Evolutionary conservation across 2,113 vertebrate genomes (phyloP), one percentile per base, ranked within the genome.

Genomic region (Guaruba guarouba): DNA sequence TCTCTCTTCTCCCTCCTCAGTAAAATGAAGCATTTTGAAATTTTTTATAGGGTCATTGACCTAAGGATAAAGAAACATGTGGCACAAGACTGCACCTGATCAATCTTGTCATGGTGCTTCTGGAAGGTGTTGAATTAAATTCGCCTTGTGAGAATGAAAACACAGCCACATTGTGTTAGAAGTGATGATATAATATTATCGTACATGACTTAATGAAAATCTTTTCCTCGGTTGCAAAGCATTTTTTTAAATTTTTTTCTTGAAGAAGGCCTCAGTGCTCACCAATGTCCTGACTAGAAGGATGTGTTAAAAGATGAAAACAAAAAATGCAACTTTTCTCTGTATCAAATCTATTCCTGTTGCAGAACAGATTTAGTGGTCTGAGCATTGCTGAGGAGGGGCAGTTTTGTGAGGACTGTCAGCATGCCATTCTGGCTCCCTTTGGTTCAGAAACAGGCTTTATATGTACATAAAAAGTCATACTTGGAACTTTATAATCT

Each of bases 401-500:
- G 7, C 33, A 41, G 24, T 19, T 44, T 67, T 55, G 33, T 35
- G 33, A 49, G 37, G 43, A 17, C 8, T 5, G 33, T 8, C 46
- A 44, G 17, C 1, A 1, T 35, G 13, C 4, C 0, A 0, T 71
- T 51, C 27, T 35, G 51, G 10, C 20, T 28, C 13, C 33, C 13
- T 66, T 62, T 37, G 8, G 22, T 35, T 79, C 51, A 80, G 59
- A 69, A 68, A 59, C 11, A 33, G 19, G 6, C 17, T 68, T 51
- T 37, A 54, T 13, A 43, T 4, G 10, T 15, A n/a, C 18, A 27
- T 51, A 55, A 79, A 69, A 49, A 20, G 7, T 39, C 67, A 57
- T 22, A 37, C 57, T 31, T 39, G 20, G 35, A 62, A 46, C 28
- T 77, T 82, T 20, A 16, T 35, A 49, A 44, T 62, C 28, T 73